Evolutionary conservation across 2,888 invertebrate genomes (phyloP).

Genomic region (Agrilus biguttatus): DNA sequence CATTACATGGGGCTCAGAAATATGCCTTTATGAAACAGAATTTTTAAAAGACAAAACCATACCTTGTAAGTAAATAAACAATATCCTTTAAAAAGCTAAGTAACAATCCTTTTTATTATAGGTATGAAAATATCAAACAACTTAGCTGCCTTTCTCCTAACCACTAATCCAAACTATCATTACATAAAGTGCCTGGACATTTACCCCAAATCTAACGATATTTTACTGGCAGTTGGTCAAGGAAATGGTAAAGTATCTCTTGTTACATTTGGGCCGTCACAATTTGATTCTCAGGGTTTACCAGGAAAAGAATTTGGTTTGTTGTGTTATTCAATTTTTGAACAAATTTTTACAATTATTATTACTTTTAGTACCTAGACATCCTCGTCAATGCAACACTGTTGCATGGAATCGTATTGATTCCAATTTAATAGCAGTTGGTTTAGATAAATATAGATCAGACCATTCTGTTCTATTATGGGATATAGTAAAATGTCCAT

Average conservation of each 20-base stretch:
- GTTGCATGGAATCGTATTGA: conserved; percentile 81
- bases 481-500: conserved; percentile 54
- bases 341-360: conserved; percentile 1
- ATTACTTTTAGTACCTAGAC: conserved; percentile 55
- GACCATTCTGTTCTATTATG: conserved; percentile 82
- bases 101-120: conserved; percentile 20
- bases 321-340: not conserved
- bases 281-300: conserved; percentile 50
- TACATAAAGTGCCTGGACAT: conserved; percentile 80
- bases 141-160: conserved; percentile 52
- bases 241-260: conserved; percentile 78
- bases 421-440: conserved; percentile 67
- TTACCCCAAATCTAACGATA: conserved; percentile 61
- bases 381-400: conserved; percentile 72
- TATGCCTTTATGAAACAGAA: conserved; percentile 70
- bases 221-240: conserved; percentile 76
- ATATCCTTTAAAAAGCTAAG: conserved; percentile 7
- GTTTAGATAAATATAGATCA: conserved; percentile 77
- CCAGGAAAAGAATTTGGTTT: conserved; percentile 66
- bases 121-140: conserved; percentile 55
- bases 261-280: conserved; percentile 57
- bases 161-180: conserved; percentile 59
- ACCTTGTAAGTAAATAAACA: conserved; percentile 14
- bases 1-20: conserved; percentile 81
- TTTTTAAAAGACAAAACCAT: conserved; percentile 41